Base-by-base conservation (phyloP, 2,113 vertebrate genomes). In the Asarcornis scutulata region DNA sequence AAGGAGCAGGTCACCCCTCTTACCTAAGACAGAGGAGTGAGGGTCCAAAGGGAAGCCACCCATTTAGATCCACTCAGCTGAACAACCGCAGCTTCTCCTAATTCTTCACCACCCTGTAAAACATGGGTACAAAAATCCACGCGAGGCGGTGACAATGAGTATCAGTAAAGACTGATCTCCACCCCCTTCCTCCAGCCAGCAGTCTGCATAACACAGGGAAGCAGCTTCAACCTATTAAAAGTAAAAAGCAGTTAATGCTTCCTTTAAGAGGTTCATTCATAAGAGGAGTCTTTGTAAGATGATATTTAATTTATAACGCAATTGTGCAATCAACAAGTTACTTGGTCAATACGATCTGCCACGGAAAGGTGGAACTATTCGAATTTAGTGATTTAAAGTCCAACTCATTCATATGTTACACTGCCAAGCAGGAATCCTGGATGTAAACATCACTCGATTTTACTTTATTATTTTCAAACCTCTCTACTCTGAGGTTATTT, bases 71-170 rank as follows among this genome's bases (percentile, higher is more conserved):
- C 92, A 95, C 72, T 93, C 83, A 92, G 88, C 64, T 88, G 88
- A 97, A 88, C 52, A 94, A 88, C 53, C 94, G 83, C 52, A 93
- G 92, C 32, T 95, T 75, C 90, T 93, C 90, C 92, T 95, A 95
- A 90, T 88, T 96, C 93, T 94, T 93, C 93, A 95, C 73, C 90
- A 90, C 90, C 81, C 94, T 92, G 93, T 48, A 96, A 96, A 94
- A 94, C 64, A 95, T 1, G 53, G 95, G 76, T 44, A 94, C 90
- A 88, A 86, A 96, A 83, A 93, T 86, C 91, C 92, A 90, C 58
- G 73, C 77, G 90, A 69, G 82, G 74, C 6, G 10, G 89, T 86
- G 89, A 87, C 2, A 9, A 76, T 63, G 73, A 90, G 53, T 42
- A 81, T 63, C 0, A 4, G 81, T 82, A 89, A 95, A 92, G 80